Evolutionary conservation across 2,113 vertebrate species (phyloP).

Genomic region (Choloepus hoffmanni): DNA sequence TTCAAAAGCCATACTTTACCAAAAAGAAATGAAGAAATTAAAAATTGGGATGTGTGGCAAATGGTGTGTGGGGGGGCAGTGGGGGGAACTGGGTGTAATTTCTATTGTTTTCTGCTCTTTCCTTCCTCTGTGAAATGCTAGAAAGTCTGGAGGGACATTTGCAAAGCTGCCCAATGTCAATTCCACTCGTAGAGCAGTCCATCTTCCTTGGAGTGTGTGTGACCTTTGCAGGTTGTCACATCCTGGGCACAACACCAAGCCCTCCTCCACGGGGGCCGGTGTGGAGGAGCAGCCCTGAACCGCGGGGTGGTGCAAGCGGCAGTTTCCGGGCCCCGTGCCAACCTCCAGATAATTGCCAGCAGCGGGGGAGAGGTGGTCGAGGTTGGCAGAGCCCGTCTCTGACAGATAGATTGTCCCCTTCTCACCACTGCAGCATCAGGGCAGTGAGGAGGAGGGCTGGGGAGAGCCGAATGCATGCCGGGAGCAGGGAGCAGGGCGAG

Average conservation of each 20-base stretch:
- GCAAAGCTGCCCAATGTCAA: conserved; percentile 89
- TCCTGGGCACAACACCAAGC: conserved; percentile 91
- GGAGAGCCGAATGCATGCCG: not conserved
- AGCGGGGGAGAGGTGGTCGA: conserved; percentile 88
- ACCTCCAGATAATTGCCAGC: conserved; percentile 89
- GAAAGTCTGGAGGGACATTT: conserved; percentile 85
- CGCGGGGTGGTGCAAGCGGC: conserved; percentile 81
- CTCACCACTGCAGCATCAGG: conserved; percentile 75
- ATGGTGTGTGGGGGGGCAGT: not conserved
- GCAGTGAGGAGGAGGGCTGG: conserved; percentile 41
- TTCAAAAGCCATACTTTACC: not conserved
- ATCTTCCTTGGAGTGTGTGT: conserved; percentile 88
- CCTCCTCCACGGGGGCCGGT: conserved; percentile 87
- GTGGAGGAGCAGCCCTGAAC: conserved; percentile 85
- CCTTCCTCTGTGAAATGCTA: conserved; percentile 85
- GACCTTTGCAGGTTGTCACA: conserved; percentile 93
- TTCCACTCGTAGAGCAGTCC: conserved; percentile 88
- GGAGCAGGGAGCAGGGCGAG: not conserved
- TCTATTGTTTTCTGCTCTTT: conserved; percentile 80
- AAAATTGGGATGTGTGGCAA: not conserved
- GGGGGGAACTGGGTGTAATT: not conserved
- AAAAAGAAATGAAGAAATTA: conserved; percentile 10
- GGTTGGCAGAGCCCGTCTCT: conserved; percentile 87
- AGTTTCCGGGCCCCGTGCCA: conserved; percentile 90
- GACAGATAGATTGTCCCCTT: conserved; percentile 88